Evolutionary conservation across 2,797 vertebrate species (phyloP).

Genomic region (Otus scops): DNA sequence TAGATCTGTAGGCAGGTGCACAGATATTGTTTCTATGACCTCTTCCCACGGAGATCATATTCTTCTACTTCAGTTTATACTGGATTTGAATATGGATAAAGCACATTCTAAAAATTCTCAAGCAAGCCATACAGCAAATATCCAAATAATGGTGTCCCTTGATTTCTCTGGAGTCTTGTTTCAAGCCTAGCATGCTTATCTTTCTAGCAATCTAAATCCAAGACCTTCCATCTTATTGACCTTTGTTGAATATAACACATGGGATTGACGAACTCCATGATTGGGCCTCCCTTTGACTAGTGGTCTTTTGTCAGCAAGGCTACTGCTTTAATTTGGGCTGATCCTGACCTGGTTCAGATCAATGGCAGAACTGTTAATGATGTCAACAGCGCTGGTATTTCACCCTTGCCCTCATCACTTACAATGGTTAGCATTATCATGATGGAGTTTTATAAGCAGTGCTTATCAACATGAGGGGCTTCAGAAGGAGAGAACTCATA

Average conservation of each 20-base stretch:
- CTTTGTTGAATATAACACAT: background rate
- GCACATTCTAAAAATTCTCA: background rate
- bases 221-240: background rate
- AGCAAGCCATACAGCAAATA: background rate
- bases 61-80: background rate
- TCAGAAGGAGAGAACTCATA: background rate
- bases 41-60: constrained; percentile 53
- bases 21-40: constrained; percentile 39
- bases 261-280: background rate
- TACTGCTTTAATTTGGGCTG: background rate
- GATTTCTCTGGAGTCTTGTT: constrained; percentile 14
- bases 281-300: background rate
- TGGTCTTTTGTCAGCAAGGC: background rate
- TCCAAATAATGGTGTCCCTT: constrained; percentile 5
- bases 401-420: background rate
- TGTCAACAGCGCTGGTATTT: constrained; percentile 5
- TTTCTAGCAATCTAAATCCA: background rate
- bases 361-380: constrained; percentile 3
- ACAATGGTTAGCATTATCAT: background rate
- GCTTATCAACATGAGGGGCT: background rate
- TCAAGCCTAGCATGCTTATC: background rate
- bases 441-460: background rate
- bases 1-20: constrained; percentile 46
- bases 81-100: constrained; percentile 29
- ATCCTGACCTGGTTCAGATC: background rate